phyloP scores from a whole-genome alignment of 2,113 vertebrate species.

The Isichthys henryi region DNA sequence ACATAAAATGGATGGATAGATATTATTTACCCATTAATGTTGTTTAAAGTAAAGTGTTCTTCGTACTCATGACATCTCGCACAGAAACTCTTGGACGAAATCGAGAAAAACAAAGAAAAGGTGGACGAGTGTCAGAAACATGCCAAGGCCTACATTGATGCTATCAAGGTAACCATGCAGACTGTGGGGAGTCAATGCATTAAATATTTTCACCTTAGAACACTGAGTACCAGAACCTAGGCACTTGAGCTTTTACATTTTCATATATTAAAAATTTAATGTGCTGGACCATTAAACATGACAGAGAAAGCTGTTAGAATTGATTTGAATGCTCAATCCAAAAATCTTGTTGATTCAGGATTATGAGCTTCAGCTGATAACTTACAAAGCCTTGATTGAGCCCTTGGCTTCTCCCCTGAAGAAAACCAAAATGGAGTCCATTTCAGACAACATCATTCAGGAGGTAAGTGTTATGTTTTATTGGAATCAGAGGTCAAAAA shows the following conservation, averaged over 20 bases:
- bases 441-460: constrained; percentile 88
- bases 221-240: background rate
- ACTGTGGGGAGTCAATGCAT: background rate
- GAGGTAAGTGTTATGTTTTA: constrained; percentile 62
- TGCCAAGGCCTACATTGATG: constrained; percentile 88
- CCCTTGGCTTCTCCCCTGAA: constrained; percentile 80
- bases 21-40: background rate
- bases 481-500: background rate
- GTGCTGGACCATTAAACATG: background rate
- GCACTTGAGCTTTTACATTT: background rate
- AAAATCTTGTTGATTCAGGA: constrained; percentile 58
- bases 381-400: constrained; percentile 88
- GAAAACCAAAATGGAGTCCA: constrained; percentile 88
- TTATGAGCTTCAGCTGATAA: constrained; percentile 89
- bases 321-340: background rate
- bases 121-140: constrained; percentile 90
- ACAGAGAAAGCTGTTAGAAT: background rate
- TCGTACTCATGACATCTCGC: accelerated
- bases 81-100: constrained; percentile 85
- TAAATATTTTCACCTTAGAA: background rate
- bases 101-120: constrained; percentile 78
- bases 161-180: constrained; percentile 79
- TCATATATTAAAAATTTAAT: background rate
- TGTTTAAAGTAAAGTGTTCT: background rate
- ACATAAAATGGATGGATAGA: background rate